phyloP scores from a whole-genome alignment of 2,113 vertebrate genomes.

The Xerus inauris region DNA sequence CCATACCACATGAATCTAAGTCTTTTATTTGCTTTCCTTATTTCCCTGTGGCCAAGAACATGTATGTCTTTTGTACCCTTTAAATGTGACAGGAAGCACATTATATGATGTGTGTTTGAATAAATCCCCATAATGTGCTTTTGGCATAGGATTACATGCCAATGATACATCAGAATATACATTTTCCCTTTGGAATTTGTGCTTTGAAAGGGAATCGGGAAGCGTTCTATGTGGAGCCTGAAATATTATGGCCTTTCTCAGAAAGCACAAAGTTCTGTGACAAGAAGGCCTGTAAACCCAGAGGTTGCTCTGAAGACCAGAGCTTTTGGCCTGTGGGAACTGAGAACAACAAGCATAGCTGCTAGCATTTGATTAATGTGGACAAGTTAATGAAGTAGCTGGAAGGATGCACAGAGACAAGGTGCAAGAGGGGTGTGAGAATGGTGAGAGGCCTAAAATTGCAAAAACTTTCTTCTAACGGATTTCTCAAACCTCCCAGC shows the following conservation, averaged over 20 bases:
- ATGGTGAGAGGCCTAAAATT: conserved; percentile 67
- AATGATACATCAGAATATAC: neutral
- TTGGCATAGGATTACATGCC: neutral
- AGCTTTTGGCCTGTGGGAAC: neutral
- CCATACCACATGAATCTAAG: neutral
- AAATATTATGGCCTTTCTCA: neutral
- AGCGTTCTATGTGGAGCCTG: neutral
- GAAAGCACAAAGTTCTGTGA: neutral
- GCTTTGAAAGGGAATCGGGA: neutral
- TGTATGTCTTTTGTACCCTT: neutral
- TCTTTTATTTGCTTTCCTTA: neutral
- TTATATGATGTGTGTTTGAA: neutral
- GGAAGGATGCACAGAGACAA: conserved; percentile 33
- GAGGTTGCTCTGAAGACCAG: neutral
- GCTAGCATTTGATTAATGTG: conserved; percentile 50
- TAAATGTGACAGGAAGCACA: neutral
- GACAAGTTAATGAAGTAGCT: conserved; percentile 46
- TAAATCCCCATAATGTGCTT: neutral
- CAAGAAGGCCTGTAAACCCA: neutral
- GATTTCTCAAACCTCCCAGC: conserved; percentile 78
- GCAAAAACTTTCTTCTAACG: conserved; percentile 77
- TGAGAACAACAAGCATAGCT: neutral
- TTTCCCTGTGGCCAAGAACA: neutral
- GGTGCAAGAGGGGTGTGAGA: neutral
- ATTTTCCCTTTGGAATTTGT: neutral